A percentile compares a stretch with the other conserved stretches of the same genome.
Conservation (phyloP, 1,140 invertebrate genomes). For the Parasteatoda tepidariorum region DNA sequence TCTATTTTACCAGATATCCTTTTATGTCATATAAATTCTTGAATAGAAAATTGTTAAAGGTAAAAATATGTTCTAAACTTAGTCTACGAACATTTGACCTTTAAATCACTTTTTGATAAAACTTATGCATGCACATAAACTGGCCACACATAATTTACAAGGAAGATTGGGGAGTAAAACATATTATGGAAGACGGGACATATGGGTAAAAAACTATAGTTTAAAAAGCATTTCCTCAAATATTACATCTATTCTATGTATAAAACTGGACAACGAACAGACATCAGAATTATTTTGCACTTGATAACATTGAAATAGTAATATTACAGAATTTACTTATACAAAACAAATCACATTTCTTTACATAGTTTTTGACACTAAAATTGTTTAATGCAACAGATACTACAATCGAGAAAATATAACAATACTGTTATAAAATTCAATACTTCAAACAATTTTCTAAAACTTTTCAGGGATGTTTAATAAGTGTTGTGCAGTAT, state of each 20-base stretch:
- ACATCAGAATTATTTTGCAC: constrained; percentile 40
- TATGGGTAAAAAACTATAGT: constrained; percentile 44
- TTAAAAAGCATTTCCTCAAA: constrained; percentile 28
- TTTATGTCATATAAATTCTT: no score
- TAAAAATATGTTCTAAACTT: no score
- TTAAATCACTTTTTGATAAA: constrained; percentile 53
- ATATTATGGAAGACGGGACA: constrained; percentile 35
- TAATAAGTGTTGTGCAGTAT: constrained; percentile 36
- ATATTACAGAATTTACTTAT: constrained; percentile 32
- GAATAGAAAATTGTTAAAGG: no score
- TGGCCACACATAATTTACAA: constrained; percentile 32
- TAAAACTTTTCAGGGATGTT: constrained; percentile 1
- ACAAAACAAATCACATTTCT: constrained; percentile 18
- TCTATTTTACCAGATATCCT: no score
- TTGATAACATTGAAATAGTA: constrained; percentile 45
- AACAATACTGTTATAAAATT: not conserved
- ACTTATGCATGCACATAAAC: constrained; percentile 18
- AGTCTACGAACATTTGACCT: no score
- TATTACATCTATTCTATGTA: constrained; percentile 36
- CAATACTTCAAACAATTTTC: not conserved
- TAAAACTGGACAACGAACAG: constrained; percentile 51
- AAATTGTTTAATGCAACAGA: not conserved
- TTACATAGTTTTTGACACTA: not conserved
- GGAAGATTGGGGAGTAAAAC: not conserved
- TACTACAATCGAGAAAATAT: not conserved